Evolutionary conservation across 2,888 invertebrate genomes (phyloP), one percentile per base, ranked within the genome.

Genomic region (Pristionchus fissidentatus): DNA sequence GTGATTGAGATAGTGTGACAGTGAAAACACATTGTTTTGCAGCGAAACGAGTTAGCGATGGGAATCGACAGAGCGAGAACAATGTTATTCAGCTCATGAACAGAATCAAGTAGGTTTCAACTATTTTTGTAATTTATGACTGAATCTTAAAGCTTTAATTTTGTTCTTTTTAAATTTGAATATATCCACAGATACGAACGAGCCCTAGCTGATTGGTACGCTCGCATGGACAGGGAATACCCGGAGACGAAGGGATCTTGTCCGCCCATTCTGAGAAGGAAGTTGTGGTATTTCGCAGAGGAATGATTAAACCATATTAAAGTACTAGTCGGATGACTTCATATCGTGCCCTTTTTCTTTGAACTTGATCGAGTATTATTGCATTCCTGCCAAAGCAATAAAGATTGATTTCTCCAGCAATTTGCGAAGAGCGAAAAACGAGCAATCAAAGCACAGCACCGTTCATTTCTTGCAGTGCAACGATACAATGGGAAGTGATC

Each of bases 161-260:
- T 52, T 22, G 52, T 13, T 29, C 19, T 57, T 4, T 19, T 26
- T 66, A 66, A 35, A 4, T 41, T 3, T 66, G 29, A 35, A 3
- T 32, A 41, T n/a, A n/a, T 32, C 7, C 43, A 22, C n/a, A 73
- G 73, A 46, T 73, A 46, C 26, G 73, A 73, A 73, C 73, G 46
- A 26, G 73, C 73, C n/a, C 41, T 73, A 19, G 10, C 26, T 19
- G 3, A 4, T 26, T 73, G 73, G 73, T 73, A 73, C 29, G 38
- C 5, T 46, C 73, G 73, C n/a, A 73, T 73, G 73, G 73, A 73
- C 10, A 46, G 38, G n/a, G 73, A 73, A 29, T 73, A 73, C 13
- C 73, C 73, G 3, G 26, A 26, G 7, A 46, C 73, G 2, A 73
- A 73, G 29, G 29, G 73, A 46, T 46, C 43, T 1, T 73, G 46